Base-by-base conservation (phyloP, 1,140 invertebrate species). In the Batillaria attramentaria region DNA sequence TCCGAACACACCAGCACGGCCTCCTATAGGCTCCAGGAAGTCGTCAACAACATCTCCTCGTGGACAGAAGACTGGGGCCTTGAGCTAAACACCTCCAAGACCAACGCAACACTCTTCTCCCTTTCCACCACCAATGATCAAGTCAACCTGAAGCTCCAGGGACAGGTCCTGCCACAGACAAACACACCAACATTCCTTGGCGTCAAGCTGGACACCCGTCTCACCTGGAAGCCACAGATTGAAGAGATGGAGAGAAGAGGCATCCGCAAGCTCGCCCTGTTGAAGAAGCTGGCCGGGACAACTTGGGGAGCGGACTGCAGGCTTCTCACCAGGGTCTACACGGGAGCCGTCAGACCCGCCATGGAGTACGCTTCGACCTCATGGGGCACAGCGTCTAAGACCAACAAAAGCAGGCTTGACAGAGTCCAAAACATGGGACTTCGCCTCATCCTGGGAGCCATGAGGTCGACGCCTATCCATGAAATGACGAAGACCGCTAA, bases 141-240 rank as follows among this genome's bases (percentile, higher is more conserved):
- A 65, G 50, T 62, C 70, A 79, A 72, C 5, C 39, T 65, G 35
- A 73, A 3, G 24, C 78, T 79, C n/a, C 43, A 42, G n/a, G 50
- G 68, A 28, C 28, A 33, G 24, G 46, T 41, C 5, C 16, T 79
- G 62, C 69, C 46, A 18, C 69, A 72, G 39, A 62, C 43, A 3
- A 69, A 73, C 5, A 66, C 54, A 50, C 31, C 66, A 72, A 78
- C 77, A 28, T 78, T 72, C 68, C 77, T 72, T 72, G 78, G 78
- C 35, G 50, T 60, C 42, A 73, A 35, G 20, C 18, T 78, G 42
- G 77, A 78, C 66, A 66, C 50, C 3, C 46, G 70, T 28, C 78
- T 72, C 8, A 80, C 79, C 60, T 80, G 79, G 79, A 80, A 76
- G 28, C 35, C 65, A 20, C 66, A 80, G 46, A 76, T 70, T 60